Evolutionary conservation across 2,888 invertebrate species (phyloP).

Genomic region (Dascillus cervinus): DNA sequence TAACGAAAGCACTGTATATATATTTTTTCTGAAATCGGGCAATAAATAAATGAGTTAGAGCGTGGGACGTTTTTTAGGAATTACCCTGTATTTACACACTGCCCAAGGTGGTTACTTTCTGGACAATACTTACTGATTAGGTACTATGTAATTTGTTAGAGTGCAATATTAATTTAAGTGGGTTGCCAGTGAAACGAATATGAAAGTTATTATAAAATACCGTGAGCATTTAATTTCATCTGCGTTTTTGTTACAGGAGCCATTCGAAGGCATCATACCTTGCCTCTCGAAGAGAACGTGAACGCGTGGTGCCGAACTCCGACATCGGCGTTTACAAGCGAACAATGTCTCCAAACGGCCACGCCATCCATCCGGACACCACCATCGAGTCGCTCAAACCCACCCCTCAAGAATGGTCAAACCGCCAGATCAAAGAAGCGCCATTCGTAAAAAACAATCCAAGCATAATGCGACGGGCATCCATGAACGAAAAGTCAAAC

Average conservation of each 20-base stretch:
- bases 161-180: too few relatives aligned
- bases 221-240: too few relatives aligned
- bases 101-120: too few relatives aligned
- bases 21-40: too few relatives aligned
- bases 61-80: too few relatives aligned
- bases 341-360: conserved; percentile 61
- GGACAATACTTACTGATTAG: too few relatives aligned
- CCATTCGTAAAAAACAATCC: conserved; percentile 24
- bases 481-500: conserved; percentile 34
- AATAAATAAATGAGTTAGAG: too few relatives aligned
- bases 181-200: too few relatives aligned
- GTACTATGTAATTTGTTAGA: too few relatives aligned
- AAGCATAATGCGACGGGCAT: conserved; percentile 32
- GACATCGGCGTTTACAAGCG: conserved; percentile 69
- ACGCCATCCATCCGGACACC: conserved; percentile 23
- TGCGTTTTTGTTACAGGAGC: conserved; percentile 65
- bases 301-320: conserved; percentile 56
- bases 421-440: conserved; percentile 22
- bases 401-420: conserved; percentile 31
- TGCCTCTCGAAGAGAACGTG: conserved; percentile 62
- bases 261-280: conserved; percentile 72
- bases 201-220: too few relatives aligned
- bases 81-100: too few relatives aligned
- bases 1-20: too few relatives aligned
- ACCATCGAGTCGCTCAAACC: conserved; percentile 26